These are phyloP conservation scores for Felis catus DNA, from an alignment of 2,113 vertebrate species.

Conservation along the genomic window DNA sequence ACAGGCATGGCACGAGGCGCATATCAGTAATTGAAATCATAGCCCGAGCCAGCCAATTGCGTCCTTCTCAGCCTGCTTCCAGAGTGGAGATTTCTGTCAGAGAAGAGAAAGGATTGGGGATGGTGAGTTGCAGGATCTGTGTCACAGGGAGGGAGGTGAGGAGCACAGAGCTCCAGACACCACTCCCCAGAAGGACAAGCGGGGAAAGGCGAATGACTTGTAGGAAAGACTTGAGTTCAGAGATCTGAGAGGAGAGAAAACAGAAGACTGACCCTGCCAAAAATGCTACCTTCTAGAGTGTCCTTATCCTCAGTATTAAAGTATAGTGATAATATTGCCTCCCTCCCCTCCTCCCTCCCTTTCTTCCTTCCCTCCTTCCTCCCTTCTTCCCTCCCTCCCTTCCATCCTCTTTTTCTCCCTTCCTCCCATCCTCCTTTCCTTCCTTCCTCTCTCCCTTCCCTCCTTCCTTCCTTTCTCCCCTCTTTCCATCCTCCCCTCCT, in stretches of 20 bases:
- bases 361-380: no score
- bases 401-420: not conserved
- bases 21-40: not conserved
- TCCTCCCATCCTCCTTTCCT: no score
- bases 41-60: not conserved
- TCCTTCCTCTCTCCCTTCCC: no score
- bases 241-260: not conserved
- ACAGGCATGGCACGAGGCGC: not conserved
- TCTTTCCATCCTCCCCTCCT: no score
- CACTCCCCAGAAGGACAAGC: not conserved
- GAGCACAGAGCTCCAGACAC: not conserved
- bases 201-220: not conserved
- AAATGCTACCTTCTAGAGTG: not conserved
- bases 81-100: not conserved
- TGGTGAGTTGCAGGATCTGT: accelerated
- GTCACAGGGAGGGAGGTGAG: not conserved
- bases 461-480: no score
- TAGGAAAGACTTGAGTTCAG: not conserved
- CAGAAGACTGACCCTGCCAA: accelerated
- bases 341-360: not conserved
- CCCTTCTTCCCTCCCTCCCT: no score
- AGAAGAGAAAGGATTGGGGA: not conserved
- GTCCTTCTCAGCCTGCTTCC: not conserved
- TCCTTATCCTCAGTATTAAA: not conserved
- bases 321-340: not conserved